phyloP scores from a whole-genome alignment of 2,888 invertebrate genomes.

The Hyposoter dolosus region DNA sequence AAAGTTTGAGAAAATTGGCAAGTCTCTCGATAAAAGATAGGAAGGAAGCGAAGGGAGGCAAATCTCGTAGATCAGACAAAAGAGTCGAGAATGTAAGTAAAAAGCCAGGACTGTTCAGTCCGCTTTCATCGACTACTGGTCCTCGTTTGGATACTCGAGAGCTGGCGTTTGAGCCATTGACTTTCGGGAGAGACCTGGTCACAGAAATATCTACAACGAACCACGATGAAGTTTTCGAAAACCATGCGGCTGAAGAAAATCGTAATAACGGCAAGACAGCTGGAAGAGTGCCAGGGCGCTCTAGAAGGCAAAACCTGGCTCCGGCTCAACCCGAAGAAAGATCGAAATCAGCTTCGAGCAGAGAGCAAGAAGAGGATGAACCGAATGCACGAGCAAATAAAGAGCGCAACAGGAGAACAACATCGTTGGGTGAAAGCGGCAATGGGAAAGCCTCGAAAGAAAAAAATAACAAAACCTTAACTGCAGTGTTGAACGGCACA shows the following conservation, averaged over 20 bases:
- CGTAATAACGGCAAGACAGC: neutral
- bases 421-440: neutral
- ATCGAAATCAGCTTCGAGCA: neutral
- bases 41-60: neutral
- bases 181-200: neutral
- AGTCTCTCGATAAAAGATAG: neutral
- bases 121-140: neutral
- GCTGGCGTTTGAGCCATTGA: neutral
- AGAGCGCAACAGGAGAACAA: neutral
- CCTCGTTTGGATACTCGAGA: no score
- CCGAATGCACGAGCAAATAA: neutral
- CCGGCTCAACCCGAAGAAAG: neutral
- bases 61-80: neutral
- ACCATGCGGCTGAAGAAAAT: no score
- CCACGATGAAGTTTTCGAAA: neutral
- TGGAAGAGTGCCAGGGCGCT: neutral
- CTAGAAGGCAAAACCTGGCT: neutral
- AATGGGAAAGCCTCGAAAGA: neutral
- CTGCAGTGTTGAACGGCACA: neutral
- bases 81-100: neutral
- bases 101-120: slow-evolving; percentile 45
- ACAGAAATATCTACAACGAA: neutral
- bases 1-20: neutral
- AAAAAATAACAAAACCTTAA: neutral
- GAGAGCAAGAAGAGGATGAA: neutral